phyloP scores from a whole-genome alignment of 2,888 invertebrate species.

The Pteria penguin region DNA sequence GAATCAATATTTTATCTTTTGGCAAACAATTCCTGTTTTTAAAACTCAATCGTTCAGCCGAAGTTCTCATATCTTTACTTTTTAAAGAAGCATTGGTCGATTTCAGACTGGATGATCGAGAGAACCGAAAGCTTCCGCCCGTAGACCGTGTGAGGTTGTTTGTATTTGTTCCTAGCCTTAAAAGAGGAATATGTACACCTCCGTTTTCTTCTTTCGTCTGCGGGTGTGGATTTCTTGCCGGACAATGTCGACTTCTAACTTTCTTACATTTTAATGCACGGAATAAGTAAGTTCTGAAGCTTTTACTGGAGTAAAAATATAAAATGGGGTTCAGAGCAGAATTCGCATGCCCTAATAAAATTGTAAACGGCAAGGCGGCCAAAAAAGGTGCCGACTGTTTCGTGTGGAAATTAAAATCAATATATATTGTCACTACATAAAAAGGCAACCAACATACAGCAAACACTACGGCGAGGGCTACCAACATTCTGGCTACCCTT shows the following conservation, averaged over 20 bases:
- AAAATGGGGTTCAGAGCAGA: slow-evolving; percentile 89
- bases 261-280: slow-evolving; percentile 58
- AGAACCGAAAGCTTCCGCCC: slow-evolving; percentile 56
- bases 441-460: slow-evolving; percentile 90
- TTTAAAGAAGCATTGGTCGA: slow-evolving; percentile 46
- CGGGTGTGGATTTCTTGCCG: slow-evolving; percentile 32
- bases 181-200: slow-evolving; percentile 45
- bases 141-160: slow-evolving; percentile 41
- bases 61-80: background rate
- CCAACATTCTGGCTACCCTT: slow-evolving; percentile 88
- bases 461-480: slow-evolving; percentile 87
- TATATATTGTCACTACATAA: slow-evolving; percentile 85
- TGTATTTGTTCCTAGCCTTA: slow-evolving; percentile 23
- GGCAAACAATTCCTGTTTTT: slow-evolving; percentile 24
- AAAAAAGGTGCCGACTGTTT: slow-evolving; percentile 65
- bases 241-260: slow-evolving; percentile 42
- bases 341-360: slow-evolving; percentile 88
- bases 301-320: slow-evolving; percentile 88
- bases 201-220: slow-evolving; percentile 14
- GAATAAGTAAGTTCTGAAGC: slow-evolving; percentile 85
- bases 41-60: background rate
- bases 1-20: slow-evolving; percentile 41
- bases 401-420: slow-evolving; percentile 82
- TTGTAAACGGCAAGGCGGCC: slow-evolving; percentile 84
- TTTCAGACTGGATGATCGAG: slow-evolving; percentile 62